phyloP scores from a whole-genome alignment of 30 jellyfish, hydroid and myxozoan species.

The Haliclystus octoradiatus region DNA sequence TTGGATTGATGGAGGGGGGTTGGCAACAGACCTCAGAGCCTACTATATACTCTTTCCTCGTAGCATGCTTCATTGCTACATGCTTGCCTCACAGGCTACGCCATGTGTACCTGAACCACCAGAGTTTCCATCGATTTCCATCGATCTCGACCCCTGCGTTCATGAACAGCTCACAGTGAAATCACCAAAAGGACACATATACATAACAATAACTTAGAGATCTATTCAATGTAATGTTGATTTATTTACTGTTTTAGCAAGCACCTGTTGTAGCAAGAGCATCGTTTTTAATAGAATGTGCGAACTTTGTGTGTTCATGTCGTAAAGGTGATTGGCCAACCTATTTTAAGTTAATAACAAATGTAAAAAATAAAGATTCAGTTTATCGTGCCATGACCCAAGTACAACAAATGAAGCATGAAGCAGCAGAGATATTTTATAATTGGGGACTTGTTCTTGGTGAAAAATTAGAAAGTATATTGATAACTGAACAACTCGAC shows the following conservation, averaged over 20 bases:
- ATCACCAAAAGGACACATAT: no score
- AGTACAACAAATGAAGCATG: constrained; percentile 31
- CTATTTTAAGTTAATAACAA: not conserved
- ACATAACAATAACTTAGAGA: no score
- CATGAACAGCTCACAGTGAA: no score
- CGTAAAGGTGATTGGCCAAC: constrained; percentile 68
- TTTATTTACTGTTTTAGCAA: constrained; percentile 30
- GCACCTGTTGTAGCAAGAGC: constrained; percentile 97
- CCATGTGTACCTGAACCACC: no score
- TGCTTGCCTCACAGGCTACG: no score
- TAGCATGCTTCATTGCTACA: no score
- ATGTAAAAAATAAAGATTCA: constrained; percentile 13
- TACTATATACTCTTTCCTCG: no score
- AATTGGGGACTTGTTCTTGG: constrained; percentile 86
- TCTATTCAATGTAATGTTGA: not conserved
- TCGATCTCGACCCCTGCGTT: no score
- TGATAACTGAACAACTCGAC: constrained; percentile 6
- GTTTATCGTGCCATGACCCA: not conserved
- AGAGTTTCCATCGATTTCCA: no score
- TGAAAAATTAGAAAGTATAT: constrained; percentile 42
- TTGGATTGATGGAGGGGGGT: no score
- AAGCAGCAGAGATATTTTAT: constrained; percentile 64
- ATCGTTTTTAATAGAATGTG: constrained; percentile 66
- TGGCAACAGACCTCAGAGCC: no score
- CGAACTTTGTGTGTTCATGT: constrained; percentile 64